Evolutionary conservation across 2,113 vertebrate genomes (phyloP), one percentile per base, ranked within the genome.

Genomic region (Pteruthius melanotis): DNA sequence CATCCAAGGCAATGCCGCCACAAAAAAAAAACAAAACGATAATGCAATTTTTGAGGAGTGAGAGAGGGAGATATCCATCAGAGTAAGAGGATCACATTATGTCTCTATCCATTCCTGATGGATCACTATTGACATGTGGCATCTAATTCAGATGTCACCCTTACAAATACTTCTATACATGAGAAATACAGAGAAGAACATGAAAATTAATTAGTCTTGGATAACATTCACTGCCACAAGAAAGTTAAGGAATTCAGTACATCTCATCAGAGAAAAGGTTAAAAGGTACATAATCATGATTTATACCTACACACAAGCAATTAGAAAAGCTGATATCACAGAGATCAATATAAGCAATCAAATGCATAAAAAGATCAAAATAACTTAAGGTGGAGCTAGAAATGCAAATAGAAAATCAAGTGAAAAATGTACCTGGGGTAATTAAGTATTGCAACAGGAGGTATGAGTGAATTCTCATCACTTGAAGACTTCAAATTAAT

Each of bases 401-500:
- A 95, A 96, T 97, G 95, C 91, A 96, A 96, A 96, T 94, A 88
- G 87, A 88, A 93, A 93, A 95, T 92, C 93, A 96, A 96, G 33
- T 72, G 66, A 59, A 95, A 94, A 93, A 90, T 19, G 70, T 96
- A 95, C 82, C 54, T 88, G 39, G 50, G 30, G 60, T 94, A 95
- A 96, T 96, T 95, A 94, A 91, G 65, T 75, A 52, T 39, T 97
- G 94, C 89, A 95, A 94, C 87, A 90, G 84, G 84, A 95, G 81
- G 61, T 68, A 82, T 44, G 63, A 89, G 35, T 77, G 82, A 90
- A 88, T 88, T 82, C 81, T 96, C 84, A 91, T 93, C 87, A 92
- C 63, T 83, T 74, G 82, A 91, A 89, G 89, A 80, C 87, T 90
- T 93, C 33, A 83, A 94, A 95, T 96, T 90, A 96, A 93, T 93